These are phyloP conservation scores for Oconnorella tubifera DNA, from an alignment of 2,888 invertebrate genomes.

Conservation along the genomic window DNA sequence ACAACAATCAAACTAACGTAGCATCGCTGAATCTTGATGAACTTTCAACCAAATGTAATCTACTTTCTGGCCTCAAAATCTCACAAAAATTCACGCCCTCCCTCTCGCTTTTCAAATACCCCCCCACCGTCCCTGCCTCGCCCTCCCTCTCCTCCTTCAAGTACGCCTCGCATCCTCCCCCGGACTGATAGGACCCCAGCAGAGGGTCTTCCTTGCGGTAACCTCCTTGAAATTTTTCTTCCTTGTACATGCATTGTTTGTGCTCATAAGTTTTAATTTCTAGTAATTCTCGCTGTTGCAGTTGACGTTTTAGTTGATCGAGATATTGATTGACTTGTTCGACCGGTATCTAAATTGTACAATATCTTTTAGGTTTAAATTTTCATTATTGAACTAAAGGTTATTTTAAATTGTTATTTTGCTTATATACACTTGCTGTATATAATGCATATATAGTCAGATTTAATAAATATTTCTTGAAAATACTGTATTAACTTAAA, in stretches of 20 bases:
- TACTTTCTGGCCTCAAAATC: background rate
- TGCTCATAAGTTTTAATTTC: background rate
- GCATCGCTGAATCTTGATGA: background rate
- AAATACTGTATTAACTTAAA: no score
- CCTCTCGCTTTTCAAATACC: background rate
- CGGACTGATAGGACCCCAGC: background rate
- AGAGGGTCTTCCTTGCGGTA: background rate
- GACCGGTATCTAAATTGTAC: background rate
- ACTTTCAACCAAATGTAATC: background rate
- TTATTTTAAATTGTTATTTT: no score
- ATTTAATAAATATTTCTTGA: no score
- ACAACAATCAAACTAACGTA: background rate
- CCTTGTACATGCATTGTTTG: background rate
- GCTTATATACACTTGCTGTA: no score
- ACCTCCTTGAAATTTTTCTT: background rate
- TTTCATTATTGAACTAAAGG: no score
- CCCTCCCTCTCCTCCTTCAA: background rate
- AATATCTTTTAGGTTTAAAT: no score
- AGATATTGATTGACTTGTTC: slow-evolving; percentile 10
- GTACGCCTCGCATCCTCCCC: background rate
- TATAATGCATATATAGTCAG: no score
- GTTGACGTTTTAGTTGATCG: background rate
- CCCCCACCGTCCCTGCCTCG: background rate
- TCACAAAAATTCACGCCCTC: background rate
- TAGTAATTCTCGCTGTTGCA: background rate